phyloP scores from a whole-genome alignment of 2,888 invertebrate genomes.

The Platycnemis pennipes region DNA sequence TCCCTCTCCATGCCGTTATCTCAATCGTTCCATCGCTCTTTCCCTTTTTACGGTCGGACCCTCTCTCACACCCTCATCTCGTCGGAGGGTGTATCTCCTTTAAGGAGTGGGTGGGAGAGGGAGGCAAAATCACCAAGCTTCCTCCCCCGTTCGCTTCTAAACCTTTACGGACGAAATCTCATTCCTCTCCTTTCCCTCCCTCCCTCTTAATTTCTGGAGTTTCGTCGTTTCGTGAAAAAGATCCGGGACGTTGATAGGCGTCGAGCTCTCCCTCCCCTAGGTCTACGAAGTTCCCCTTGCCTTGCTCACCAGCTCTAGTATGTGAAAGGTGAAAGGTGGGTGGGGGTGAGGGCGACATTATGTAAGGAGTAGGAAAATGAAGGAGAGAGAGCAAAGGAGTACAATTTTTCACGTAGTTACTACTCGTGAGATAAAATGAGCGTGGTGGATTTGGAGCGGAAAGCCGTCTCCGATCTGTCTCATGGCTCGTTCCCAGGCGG shows the following conservation, averaged over 20 bases:
- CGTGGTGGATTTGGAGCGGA: neutral
- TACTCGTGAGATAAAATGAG: neutral
- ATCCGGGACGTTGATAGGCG: neutral
- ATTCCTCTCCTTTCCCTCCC: neutral
- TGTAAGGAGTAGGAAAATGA: neutral
- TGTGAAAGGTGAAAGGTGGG: neutral
- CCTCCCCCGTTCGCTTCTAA: neutral
- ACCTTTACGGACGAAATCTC: neutral
- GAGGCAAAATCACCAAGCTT: too few species aligned
- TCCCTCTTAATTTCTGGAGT: constrained; percentile 30
- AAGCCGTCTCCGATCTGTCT: neutral
- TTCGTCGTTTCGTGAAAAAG: neutral
- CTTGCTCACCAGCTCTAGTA: neutral
- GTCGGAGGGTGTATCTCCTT: neutral
- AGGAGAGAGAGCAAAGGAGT: neutral
- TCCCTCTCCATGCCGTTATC: constrained; percentile 15
- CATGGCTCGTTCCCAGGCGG: neutral
- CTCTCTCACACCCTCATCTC: constrained; percentile 1
- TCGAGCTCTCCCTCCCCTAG: neutral
- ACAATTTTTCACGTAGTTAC: neutral
- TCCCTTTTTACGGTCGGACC: neutral
- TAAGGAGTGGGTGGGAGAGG: too few species aligned
- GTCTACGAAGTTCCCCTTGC: neutral
- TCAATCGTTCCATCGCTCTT: constrained; percentile 42
- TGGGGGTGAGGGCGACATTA: neutral